Evolutionary conservation across 2,888 invertebrate species (phyloP).

Genomic region (Agriotes lineatus): DNA sequence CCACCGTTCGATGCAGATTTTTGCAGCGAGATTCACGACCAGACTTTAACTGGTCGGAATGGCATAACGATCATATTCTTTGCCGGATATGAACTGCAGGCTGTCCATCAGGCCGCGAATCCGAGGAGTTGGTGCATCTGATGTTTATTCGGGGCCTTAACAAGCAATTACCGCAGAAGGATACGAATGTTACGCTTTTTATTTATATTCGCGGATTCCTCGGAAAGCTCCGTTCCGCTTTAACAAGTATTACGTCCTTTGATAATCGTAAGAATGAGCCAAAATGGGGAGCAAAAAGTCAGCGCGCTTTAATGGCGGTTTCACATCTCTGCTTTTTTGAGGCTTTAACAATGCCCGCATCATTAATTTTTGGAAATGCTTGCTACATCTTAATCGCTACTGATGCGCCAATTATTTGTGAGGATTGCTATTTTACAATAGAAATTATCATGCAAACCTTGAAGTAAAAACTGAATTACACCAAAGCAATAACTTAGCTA

Average conservation of each 20-base stretch:
- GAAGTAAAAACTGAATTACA: no score
- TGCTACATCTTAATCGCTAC: no score
- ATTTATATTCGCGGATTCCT: slow-evolving; percentile 24
- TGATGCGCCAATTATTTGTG: no score
- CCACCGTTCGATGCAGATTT: slow-evolving; percentile 17
- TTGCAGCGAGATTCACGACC: slow-evolving; percentile 4
- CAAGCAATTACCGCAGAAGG: slow-evolving; percentile 30
- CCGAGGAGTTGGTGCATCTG: slow-evolving; percentile 32
- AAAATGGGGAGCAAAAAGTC: background rate
- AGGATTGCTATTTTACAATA: no score
- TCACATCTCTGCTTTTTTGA: no score
- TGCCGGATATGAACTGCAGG: slow-evolving; percentile 41
- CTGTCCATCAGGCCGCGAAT: slow-evolving; percentile 18
- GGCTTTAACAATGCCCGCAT: no score
- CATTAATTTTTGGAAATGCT: no score
- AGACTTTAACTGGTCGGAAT: slow-evolving; percentile 12
- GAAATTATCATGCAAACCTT: no score
- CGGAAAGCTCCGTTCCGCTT: slow-evolving; percentile 6
- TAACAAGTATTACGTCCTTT: slow-evolving; percentile 19
- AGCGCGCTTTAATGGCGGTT: background rate
- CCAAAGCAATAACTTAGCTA: no score
- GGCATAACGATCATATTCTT: slow-evolving; percentile 41
- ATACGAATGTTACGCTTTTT: slow-evolving; percentile 15
- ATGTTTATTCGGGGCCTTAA: slow-evolving; percentile 16
- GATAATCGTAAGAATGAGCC: slow-evolving; percentile 21